These are phyloP conservation scores for Proteles cristata DNA, from an alignment of 2,113 vertebrate genomes.

Conservation along the genomic window DNA sequence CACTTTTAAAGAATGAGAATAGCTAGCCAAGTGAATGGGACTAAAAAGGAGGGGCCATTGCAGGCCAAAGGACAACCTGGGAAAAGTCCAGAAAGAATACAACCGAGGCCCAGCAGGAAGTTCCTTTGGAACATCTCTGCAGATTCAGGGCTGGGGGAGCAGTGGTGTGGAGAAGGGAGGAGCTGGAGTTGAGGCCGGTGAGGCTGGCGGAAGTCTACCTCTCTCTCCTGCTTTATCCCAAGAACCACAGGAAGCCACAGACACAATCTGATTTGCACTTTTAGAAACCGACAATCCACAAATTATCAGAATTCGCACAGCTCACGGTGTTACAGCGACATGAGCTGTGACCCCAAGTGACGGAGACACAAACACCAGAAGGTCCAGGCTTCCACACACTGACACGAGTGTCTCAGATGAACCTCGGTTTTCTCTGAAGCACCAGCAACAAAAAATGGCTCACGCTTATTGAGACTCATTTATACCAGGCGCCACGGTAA, in stretches of 20 bases:
- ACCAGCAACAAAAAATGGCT: no score
- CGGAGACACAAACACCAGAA: neutral
- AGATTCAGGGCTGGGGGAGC: neutral
- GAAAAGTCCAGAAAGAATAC: neutral
- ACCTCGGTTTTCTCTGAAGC: neutral
- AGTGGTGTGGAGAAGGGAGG: no score
- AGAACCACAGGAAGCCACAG: neutral
- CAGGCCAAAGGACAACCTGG: neutral
- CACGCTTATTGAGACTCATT: no score
- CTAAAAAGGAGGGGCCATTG: no score
- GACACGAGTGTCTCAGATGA: neutral
- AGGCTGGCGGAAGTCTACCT: neutral
- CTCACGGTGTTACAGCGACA: neutral
- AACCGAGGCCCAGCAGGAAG: no score
- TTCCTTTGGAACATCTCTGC: neutral
- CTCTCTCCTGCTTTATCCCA: neutral
- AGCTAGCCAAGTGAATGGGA: neutral
- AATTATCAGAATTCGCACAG: neutral
- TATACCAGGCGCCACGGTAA: neutral
- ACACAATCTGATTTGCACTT: neutral
- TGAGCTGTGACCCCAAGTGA: neutral
- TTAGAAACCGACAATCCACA: neutral
- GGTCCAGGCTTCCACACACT: neutral
- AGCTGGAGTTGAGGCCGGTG: rapidly evolving
- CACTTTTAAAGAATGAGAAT: neutral